phyloP scores from a whole-genome alignment of 2,113 vertebrate species.

The Petaurus breviceps region DNA sequence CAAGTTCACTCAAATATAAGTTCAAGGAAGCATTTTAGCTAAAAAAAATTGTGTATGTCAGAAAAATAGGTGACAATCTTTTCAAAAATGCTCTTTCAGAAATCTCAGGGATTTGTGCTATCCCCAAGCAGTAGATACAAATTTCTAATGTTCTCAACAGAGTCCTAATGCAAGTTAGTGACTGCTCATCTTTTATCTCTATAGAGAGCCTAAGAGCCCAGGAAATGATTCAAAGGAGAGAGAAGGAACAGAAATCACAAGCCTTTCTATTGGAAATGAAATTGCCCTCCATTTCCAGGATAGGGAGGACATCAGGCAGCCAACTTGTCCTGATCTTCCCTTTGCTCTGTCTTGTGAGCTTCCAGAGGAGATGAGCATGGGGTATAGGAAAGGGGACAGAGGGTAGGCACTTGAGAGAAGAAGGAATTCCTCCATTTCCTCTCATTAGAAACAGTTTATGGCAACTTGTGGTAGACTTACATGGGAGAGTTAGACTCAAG shows the following conservation, averaged over 20 bases:
- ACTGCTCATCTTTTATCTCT: not conserved
- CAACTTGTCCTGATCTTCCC: not conserved
- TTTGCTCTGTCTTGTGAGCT: not conserved
- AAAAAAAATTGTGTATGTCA: conserved; percentile 63
- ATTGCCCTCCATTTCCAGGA: not conserved
- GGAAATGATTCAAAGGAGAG: not conserved
- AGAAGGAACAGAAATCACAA: not conserved
- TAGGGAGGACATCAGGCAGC: not conserved
- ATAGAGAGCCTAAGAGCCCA: not conserved
- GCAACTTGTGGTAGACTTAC: not conserved
- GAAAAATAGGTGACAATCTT: conserved; percentile 55
- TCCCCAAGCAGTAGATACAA: conserved; percentile 26
- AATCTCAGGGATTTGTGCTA: conserved; percentile 13
- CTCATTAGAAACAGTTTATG: not conserved
- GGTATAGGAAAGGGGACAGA: not conserved
- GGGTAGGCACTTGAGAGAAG: not conserved
- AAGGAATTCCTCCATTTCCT: not conserved
- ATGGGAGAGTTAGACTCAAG: not conserved
- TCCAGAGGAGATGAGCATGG: not conserved
- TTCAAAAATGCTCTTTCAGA: conserved; percentile 50
- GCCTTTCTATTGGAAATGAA: not conserved
- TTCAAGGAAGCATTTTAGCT: conserved; percentile 53
- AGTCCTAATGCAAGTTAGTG: conserved; percentile 61
- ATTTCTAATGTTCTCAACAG: not conserved
- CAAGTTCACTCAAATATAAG: conserved; percentile 25